Evolutionary conservation across 2,113 vertebrate genomes (phyloP), one percentile per base, ranked within the genome.

Genomic region (Sinocyclocheilus maitianheensis): DNA sequence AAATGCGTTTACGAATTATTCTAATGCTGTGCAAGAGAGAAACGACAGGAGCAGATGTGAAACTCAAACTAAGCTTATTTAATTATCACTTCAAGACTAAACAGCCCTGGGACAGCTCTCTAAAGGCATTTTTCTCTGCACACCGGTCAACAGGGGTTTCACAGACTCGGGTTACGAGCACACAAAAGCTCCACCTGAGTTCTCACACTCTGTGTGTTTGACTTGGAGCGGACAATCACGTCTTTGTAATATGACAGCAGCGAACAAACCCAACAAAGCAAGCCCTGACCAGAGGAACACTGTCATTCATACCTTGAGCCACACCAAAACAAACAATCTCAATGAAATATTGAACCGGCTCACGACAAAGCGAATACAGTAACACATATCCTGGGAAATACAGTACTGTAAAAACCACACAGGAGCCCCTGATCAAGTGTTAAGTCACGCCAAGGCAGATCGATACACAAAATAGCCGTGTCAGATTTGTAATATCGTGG

Each of bases 381-480:
- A 72, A 72, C 51, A 71, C 76, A 85, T 82, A 88, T 87, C 58
- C 84, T 90, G 86, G 89, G 82, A 91, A 92, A 91, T 72, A 55
- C 16, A 3, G 0, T 18, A 69, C 75, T 67, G 72, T 16, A 84
- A 87, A 91, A 87, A 81, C 1, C 71, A 84, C 37, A 26, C 24
- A 12, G 34, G 6, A 79, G 60, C 22, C 40, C 63, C 20, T 20
- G 22, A 24, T 58, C 67, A 75, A 67, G 14, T 11, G 60, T 85
- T 69, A 55, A 7, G 55, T 79, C 77, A 60, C 0, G 34, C 55
- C 22, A 5, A 40, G 34, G 58, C 40, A 12, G 53, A 14, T 30
- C 10, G 13, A 34, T 77, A 58, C 3, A 1, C 22, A 65, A 65
- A 46, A 24, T 2, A 69, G 62, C n/a, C 9, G 22, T 62, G 34